These are phyloP conservation scores for Peromyscus polionotus DNA, from an alignment of 2,113 vertebrate genomes.

Conservation along the genomic window DNA sequence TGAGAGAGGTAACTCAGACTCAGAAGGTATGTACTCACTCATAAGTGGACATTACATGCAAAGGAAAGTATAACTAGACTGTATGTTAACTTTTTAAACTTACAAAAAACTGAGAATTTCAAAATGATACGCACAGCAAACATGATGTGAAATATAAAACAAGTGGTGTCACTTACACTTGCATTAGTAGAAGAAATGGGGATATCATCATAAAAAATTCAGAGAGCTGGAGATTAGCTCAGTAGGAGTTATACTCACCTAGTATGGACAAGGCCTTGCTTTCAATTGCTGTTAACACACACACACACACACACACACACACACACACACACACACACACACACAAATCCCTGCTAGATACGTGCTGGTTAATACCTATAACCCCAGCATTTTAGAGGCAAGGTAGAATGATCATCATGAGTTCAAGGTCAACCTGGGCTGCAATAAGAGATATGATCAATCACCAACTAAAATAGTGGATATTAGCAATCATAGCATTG, in stretches of 20 bases:
- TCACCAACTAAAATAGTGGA: neutral
- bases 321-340: too few relatives aligned
- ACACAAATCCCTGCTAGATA: too few relatives aligned
- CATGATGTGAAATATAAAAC: constrained; percentile 15
- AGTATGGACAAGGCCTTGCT: too few relatives aligned
- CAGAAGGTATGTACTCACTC: too few relatives aligned
- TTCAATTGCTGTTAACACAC: too few relatives aligned
- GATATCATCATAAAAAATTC: neutral
- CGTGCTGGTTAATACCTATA: too few relatives aligned
- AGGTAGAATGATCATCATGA: neutral
- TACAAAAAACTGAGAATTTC: neutral
- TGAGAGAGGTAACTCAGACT: too few relatives aligned
- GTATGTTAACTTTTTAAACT: neutral
- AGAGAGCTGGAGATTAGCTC: neutral
- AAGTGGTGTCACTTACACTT: neutral
- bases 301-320: too few relatives aligned
- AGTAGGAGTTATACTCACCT: neutral
- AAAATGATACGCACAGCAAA: neutral
- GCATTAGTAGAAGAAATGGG: neutral
- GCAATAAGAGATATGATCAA: neutral
- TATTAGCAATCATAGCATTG: neutral
- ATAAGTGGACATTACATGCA: too few relatives aligned
- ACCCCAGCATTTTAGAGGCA: too few relatives aligned
- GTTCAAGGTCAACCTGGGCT: neutral
- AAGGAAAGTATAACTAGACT: too few relatives aligned